These are phyloP conservation scores for Heteractis magnifica DNA, from an alignment of 92 coral and sea anemone genomes.

Conservation along the genomic window DNA sequence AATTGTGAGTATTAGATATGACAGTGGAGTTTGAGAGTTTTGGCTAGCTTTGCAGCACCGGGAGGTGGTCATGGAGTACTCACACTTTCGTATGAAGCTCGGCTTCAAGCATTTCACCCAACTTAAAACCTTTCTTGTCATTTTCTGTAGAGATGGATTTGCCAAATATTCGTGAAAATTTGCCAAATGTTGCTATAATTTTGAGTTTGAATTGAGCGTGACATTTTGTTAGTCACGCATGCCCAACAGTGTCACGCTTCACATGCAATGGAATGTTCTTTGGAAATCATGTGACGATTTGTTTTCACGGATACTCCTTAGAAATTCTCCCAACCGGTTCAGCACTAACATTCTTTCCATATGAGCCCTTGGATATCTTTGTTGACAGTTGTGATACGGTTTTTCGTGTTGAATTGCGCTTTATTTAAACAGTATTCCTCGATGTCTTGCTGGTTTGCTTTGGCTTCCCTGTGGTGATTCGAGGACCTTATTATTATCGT, in stretches of 20 bases:
- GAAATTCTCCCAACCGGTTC: background rate
- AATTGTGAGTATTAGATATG: background rate
- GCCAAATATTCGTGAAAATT: background rate
- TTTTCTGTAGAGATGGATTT: background rate
- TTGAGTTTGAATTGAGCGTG: slow-evolving; percentile 10
- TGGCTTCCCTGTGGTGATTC: background rate
- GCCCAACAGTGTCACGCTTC: slow-evolving; percentile 24
- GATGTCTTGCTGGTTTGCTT: background rate
- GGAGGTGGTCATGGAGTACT: slow-evolving; percentile 20
- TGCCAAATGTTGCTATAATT: background rate
- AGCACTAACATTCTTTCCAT: background rate
- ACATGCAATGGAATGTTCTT: slow-evolving; percentile 24
- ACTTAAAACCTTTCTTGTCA: background rate
- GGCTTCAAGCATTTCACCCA: background rate
- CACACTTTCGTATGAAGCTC: background rate
- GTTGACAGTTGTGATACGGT: background rate
- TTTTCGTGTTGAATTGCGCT: background rate
- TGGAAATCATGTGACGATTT: background rate
- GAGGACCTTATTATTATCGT: slow-evolving; percentile 9
- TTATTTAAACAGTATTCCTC: background rate
- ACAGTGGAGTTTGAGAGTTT: slow-evolving; percentile 20
- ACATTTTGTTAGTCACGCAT: slow-evolving; percentile 11
- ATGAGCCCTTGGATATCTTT: background rate
- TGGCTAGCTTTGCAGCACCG: slow-evolving; percentile 11
- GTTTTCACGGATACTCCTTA: background rate